These are phyloP conservation scores for Bubo blakistoni DNA, from an alignment of 2,113 vertebrate species.

Conservation along the genomic window DNA sequence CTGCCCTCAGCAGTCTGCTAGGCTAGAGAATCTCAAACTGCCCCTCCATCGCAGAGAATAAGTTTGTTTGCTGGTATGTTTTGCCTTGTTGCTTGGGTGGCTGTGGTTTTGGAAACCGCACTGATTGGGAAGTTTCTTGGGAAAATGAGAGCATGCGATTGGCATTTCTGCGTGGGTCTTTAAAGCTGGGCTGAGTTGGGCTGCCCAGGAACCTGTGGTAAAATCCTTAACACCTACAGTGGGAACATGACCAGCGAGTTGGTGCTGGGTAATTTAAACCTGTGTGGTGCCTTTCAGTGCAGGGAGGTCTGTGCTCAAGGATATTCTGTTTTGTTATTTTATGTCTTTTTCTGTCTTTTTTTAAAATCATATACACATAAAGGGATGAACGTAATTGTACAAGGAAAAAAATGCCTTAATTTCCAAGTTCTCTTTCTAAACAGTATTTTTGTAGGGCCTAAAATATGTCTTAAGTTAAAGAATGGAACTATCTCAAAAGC, in stretches of 20 bases:
- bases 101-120: conserved; percentile 1
- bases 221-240: not conserved
- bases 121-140: not conserved
- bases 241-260: not conserved
- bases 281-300: not conserved
- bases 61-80: conserved; percentile 50
- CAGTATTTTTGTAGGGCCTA: not conserved
- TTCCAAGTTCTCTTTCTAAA: not conserved
- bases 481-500: not conserved
- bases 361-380: not conserved
- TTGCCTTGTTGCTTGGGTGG: conserved; percentile 48
- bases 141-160: conserved; percentile 26
- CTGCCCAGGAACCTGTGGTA: not conserved
- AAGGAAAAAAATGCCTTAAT: not conserved
- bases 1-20: not conserved
- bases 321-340: not conserved
- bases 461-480: not conserved
- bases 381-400: not conserved
- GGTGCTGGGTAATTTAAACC: not conserved
- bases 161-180: conserved; percentile 21
- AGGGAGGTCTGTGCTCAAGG: not conserved
- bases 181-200: not conserved
- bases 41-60: not conserved
- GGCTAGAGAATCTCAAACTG: not conserved
- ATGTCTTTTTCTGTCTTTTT: not conserved